phyloP scores from a whole-genome alignment of 2,888 invertebrate species.

The Euproctis similis region DNA sequence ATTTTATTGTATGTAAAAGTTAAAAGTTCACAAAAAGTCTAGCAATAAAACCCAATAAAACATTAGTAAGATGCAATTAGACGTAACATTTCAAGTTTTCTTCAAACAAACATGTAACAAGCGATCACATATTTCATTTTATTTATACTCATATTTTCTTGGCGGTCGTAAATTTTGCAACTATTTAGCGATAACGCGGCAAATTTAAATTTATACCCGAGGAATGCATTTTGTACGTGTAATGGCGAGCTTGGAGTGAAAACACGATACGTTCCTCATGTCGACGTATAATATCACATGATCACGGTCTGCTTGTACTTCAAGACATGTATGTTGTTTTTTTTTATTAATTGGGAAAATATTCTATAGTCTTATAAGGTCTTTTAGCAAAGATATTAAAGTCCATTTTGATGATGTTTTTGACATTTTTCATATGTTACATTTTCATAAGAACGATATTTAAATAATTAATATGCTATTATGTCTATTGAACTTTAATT shows the following conservation, averaged over 20 bases:
- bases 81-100: conserved; percentile 41
- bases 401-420: too few species aligned
- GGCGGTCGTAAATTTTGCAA: conserved; percentile 58
- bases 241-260: conserved; percentile 51
- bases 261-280: conserved; percentile 35
- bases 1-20: too few species aligned
- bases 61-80: conserved; percentile 48
- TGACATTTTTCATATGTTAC: too few species aligned
- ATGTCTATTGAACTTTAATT: too few species aligned
- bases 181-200: conserved; percentile 67
- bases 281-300: conserved; percentile 57
- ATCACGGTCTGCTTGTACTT: conserved; percentile 36
- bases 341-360: conserved; percentile 16
- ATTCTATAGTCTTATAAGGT: too few species aligned
- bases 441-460: too few species aligned
- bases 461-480: too few species aligned
- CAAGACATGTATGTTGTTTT: conserved; percentile 38
- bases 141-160: conserved; percentile 52
- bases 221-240: conserved; percentile 62
- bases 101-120: conserved; percentile 37
- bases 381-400: too few species aligned
- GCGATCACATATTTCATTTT: conserved; percentile 48
- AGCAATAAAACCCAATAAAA: too few species aligned
- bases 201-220: conserved; percentile 67
- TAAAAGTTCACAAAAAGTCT: too few species aligned